Base-by-base conservation (phyloP, 2,888 invertebrate genomes). In the Argynnis bischoffii region DNA sequence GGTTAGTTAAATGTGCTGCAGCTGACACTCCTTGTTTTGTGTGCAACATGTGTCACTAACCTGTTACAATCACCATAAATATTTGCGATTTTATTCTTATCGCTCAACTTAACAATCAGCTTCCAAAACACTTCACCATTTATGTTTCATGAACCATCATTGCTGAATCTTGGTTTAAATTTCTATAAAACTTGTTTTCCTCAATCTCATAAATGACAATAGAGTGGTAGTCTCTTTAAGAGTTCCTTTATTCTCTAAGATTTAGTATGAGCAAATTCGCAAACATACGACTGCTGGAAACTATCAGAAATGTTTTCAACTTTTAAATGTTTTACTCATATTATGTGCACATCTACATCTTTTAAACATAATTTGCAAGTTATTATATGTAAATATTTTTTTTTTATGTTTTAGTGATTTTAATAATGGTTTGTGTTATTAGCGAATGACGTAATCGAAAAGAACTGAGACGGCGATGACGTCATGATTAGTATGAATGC, bases 41-140 rank as follows among this genome's bases (percentile, higher is more conserved):
- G 91, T 91, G 89, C 86, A 83, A 87, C 83, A 86, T 87, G 85
- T 90, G 92, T 92, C 89, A 92, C 92, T 92, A 92, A 92, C 92
- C 85, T 78, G 72, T 73, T 69, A 55, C 70, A 74, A 59, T 70
- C 70, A 71, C 71, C 59, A 57, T 68, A 64, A 51, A 41, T 60
- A 69, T 70, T 68, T 59, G 51, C 64, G 70, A 63, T 77, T 78
- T 77, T 76, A 74, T 71, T 77, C 75, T 78, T 75, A 77, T 66
- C 71, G 79, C 79, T 80, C 81, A 83, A n/a, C n/a, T n/a, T 86
- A 82, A 83, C 79, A 78, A 82, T 78, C 73, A 79, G 79, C 83
- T 83, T 70, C 31, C 59, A 60, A 66, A 61, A 60, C 72, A 72
- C 67, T 69, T 71, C 69, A 74, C 71, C 69, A 71, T 74, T 57